A percentile compares a stretch with the other conserved stretches of the same genome.
These are phyloP conservation scores for Mesopsocus fuscifrons DNA, from an alignment of 2,888 invertebrate species.

Conservation along the genomic window DNA sequence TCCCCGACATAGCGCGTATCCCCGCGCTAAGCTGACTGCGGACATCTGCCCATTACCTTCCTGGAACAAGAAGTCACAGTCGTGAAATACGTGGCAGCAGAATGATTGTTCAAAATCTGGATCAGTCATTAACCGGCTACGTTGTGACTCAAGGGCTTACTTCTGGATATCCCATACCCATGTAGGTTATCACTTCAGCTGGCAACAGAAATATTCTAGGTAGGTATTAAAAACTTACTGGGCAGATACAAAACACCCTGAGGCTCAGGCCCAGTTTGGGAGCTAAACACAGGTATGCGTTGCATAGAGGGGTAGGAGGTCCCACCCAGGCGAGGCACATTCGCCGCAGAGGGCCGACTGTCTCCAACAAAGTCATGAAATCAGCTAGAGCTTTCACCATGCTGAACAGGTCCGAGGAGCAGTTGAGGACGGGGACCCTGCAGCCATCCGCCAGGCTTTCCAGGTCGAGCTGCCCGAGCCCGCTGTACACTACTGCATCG, in stretches of 20 bases:
- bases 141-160: no score
- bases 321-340: conserved; percentile 15
- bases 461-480: conserved; percentile 11
- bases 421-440: conserved; percentile 14
- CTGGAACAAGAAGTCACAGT: conserved; percentile 10
- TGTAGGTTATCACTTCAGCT: no score
- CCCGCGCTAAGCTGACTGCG: conserved; percentile 4
- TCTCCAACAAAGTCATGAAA: conserved; percentile 15
- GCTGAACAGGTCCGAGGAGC: conserved; percentile 12
- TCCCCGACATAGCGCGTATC: conserved; percentile 11
- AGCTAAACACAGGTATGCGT: conserved; percentile 15
- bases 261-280: conserved; percentile 16
- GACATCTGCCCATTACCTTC: conserved; percentile 5
- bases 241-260: conserved; percentile 9
- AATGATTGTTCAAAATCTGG: no score
- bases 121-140: no score
- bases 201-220: no score
- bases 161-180: no score
- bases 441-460: conserved; percentile 15
- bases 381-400: conserved; percentile 15
- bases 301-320: conserved; percentile 13
- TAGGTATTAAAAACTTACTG: no score
- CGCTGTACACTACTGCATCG: conserved; percentile 7
- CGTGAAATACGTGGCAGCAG: no score
- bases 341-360: conserved; percentile 15